A percentile compares a stretch with the other conserved stretches of the same genome.
phyloP scores from a whole-genome alignment of 2,797 vertebrate species.

The Diceros bicornis region DNA sequence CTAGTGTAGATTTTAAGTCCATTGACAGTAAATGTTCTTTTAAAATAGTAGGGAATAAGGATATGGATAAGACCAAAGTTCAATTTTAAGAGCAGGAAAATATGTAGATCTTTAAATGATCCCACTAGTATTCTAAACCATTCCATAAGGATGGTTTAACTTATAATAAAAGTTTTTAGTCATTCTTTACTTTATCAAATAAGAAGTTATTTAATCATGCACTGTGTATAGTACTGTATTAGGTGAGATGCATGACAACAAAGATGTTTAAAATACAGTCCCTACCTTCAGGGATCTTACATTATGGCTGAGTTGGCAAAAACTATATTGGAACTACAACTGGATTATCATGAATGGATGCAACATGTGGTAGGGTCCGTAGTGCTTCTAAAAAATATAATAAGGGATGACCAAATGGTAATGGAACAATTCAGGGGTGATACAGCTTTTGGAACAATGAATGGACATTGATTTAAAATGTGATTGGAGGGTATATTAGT shows the following conservation, averaged over 20 bases:
- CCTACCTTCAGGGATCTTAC: background rate
- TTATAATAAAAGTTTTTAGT: background rate
- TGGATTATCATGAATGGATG: constrained; percentile 4
- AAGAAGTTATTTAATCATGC: background rate
- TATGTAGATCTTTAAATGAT: constrained; percentile 1
- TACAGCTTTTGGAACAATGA: background rate
- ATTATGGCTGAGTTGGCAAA: background rate
- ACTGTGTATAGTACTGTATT: background rate
- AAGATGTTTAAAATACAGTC: background rate
- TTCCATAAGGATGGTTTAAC: constrained; percentile 8
- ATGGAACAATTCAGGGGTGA: background rate
- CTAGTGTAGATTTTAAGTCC: constrained; percentile 13
- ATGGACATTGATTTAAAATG: constrained; percentile 10
- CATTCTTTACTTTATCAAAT: constrained; percentile 23
- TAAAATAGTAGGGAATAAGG: background rate
- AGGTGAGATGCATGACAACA: background rate
- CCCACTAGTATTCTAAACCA: background rate
- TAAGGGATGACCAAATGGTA: constrained; percentile 7
- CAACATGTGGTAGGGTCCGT: background rate
- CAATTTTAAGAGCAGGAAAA: constrained; percentile 41
- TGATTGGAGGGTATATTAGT: background rate
- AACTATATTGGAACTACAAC: background rate
- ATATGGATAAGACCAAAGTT: constrained; percentile 13
- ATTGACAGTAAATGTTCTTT: background rate
- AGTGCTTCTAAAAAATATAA: constrained; percentile 34